A percentile compares a stretch with the other conserved stretches of the same genome.
These are phyloP conservation scores for Euclidia mi DNA, from an alignment of 2,888 invertebrate species.

Conservation along the genomic window DNA sequence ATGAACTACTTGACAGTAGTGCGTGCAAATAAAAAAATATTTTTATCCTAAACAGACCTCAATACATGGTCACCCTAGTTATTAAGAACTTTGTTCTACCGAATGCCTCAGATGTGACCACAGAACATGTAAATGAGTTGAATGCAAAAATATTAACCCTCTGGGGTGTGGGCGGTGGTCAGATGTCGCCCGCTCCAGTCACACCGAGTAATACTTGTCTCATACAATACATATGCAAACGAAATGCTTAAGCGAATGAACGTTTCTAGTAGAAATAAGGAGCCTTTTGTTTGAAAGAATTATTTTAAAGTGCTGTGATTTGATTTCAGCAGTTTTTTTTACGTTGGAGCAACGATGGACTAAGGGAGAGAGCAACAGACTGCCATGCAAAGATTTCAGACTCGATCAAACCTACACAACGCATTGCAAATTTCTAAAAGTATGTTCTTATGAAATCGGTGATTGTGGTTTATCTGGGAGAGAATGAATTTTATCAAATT, in stretches of 20 bases:
- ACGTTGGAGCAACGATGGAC: no score
- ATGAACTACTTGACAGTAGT: no score
- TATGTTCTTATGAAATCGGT: no score
- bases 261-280: conserved; percentile 2
- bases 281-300: neutral
- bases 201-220: conserved; percentile 27
- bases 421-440: no score
- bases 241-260: conserved; percentile 11
- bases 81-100: conserved; percentile 59
- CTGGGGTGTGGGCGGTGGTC: conserved; percentile 38
- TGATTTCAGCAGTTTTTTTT: no score
- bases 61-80: conserved; percentile 42
- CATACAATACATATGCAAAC: conserved; percentile 52
- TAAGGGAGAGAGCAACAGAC: no score
- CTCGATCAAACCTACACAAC: no score
- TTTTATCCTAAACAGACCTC: neutral
- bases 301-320: no score
- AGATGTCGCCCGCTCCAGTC: conserved; percentile 27
- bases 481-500: no score
- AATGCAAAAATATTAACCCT: conserved; percentile 72
- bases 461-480: no score
- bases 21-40: no score
- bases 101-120: conserved; percentile 61
- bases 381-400: no score
- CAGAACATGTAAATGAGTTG: conserved; percentile 69